phyloP scores from a whole-genome alignment of 2,113 vertebrate species.

The Cisticola juncidis region DNA sequence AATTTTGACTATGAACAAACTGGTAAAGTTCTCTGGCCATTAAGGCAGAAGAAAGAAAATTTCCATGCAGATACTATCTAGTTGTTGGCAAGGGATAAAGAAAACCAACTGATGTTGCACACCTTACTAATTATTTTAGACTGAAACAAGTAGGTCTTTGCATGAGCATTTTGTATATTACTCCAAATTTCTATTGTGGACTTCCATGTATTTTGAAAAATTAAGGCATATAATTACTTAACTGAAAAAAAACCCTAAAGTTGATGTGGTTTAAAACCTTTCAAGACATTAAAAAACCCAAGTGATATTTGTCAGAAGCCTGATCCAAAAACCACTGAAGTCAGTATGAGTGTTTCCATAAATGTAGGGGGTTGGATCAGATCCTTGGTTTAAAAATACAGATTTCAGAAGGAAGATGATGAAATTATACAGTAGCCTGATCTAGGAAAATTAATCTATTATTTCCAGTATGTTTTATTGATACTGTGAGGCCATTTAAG shows the following conservation, averaged over 20 bases:
- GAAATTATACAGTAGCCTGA: neutral
- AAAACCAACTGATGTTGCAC: neutral
- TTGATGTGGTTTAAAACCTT: neutral
- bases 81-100: neutral
- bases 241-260: neutral
- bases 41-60: neutral
- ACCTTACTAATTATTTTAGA: neutral
- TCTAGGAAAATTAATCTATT: neutral
- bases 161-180: neutral
- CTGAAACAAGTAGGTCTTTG: neutral
- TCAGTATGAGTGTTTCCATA: neutral
- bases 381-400: neutral
- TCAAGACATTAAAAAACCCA: neutral
- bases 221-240: neutral
- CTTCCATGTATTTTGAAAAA: neutral
- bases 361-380: neutral
- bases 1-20: neutral
- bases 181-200: neutral
- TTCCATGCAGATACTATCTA: neutral
- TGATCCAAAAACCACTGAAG: neutral
- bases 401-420: neutral
- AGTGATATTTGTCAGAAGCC: neutral
- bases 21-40: neutral
- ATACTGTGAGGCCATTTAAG: neutral
- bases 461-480: neutral